These are phyloP conservation scores for Dolichomitus sp. DNA, from an alignment of 2,888 invertebrate genomes.

Conservation along the genomic window DNA sequence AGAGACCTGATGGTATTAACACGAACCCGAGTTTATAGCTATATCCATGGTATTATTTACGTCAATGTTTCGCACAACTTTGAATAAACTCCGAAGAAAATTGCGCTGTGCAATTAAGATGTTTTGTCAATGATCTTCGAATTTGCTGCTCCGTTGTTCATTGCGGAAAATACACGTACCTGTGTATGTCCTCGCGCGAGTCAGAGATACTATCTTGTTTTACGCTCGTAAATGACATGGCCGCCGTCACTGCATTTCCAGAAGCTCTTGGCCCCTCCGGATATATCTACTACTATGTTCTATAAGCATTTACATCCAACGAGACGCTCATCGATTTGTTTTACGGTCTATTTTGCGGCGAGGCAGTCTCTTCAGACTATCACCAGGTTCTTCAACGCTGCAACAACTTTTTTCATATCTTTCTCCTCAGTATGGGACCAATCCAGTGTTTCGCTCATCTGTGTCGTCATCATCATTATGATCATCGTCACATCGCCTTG, in stretches of 20 bases:
- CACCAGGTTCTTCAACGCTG: not conserved
- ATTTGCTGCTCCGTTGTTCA: constrained; percentile 4
- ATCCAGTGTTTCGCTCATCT: constrained; percentile 57
- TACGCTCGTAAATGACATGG: constrained; percentile 53
- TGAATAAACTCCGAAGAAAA: constrained; percentile 43
- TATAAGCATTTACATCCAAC: constrained; percentile 67
- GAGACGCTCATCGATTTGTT: constrained; percentile 75
- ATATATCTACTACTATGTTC: constrained; percentile 12
- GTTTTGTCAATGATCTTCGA: constrained; percentile 70
- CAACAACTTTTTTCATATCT: constrained; percentile 19
- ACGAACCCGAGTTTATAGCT: constrained; percentile 41
- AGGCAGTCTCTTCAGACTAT: constrained; percentile 58
- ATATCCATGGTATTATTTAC: constrained; percentile 66
- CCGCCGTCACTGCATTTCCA: constrained; percentile 11
- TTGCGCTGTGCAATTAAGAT: constrained; percentile 72
- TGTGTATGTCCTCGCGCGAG: constrained; percentile 4
- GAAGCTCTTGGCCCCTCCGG: constrained; percentile 11
- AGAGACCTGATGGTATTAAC: constrained; percentile 36
- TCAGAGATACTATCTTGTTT: constrained; percentile 74
- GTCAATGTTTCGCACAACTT: constrained; percentile 47
- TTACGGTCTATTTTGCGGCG: constrained; percentile 75
- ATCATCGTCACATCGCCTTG: constrained; percentile 25
- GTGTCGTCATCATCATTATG: constrained; percentile 69
- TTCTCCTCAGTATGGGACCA: not conserved
- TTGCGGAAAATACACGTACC: constrained; percentile 1